These are phyloP conservation scores for Aproaerema taeniolella DNA, from an alignment of 2,888 invertebrate species.

Conservation along the genomic window DNA sequence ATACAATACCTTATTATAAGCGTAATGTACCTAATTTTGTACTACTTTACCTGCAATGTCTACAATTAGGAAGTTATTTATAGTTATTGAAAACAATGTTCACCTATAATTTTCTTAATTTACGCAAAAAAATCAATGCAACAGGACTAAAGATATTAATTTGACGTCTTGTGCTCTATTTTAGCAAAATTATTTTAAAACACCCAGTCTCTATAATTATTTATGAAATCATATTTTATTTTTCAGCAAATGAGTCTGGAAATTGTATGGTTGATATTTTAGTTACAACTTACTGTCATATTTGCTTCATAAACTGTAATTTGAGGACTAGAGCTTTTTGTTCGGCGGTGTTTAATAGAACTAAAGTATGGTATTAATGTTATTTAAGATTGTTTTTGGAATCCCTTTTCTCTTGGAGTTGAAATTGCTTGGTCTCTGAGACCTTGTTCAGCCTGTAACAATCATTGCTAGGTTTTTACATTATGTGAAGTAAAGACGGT, in stretches of 20 bases:
- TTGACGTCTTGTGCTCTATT: too few relatives aligned
- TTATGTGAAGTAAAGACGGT: too few relatives aligned
- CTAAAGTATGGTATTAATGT: slow-evolving; percentile 14
- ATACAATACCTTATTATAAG: too few relatives aligned
- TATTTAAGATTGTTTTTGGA: slow-evolving; percentile 9
- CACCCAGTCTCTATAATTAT: too few relatives aligned
- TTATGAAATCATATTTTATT: slow-evolving; percentile 13
- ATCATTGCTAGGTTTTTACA: slow-evolving; percentile 2
- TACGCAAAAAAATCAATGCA: too few relatives aligned
- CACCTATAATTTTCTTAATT: too few relatives aligned
- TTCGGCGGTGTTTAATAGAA: slow-evolving; percentile 8
- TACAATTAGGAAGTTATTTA: too few relatives aligned
- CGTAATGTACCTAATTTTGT: too few relatives aligned
- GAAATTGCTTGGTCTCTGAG: slow-evolving; percentile 2
- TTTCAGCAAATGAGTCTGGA: slow-evolving; percentile 11
- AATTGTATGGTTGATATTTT: slow-evolving; percentile 11
- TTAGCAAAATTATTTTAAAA: too few relatives aligned
- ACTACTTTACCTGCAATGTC: too few relatives aligned
- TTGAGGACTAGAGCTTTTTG: slow-evolving; percentile 8
- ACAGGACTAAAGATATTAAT: too few relatives aligned
- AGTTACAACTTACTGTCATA: slow-evolving; percentile 10
- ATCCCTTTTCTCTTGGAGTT: slow-evolving; percentile 12
- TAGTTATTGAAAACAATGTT: too few relatives aligned
- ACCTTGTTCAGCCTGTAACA: slow-evolving; percentile 7
- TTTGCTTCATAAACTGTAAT: slow-evolving; percentile 8